Evolutionary conservation across 1,140 invertebrate genomes (phyloP).

Genomic region (Diabrotica undecimpunctata): DNA sequence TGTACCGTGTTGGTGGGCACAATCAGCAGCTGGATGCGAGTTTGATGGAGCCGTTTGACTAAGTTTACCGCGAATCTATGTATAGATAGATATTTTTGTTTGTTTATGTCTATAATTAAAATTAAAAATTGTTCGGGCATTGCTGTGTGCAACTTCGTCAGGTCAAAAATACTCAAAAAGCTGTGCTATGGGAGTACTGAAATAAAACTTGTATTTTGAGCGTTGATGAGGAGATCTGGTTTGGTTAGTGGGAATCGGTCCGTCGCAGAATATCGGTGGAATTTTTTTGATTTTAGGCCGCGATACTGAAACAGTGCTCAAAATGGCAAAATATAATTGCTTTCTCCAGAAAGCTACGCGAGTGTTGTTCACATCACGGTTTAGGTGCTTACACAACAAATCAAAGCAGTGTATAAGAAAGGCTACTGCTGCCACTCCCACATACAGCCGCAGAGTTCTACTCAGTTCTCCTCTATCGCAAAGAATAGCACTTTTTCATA

Average conservation of each 20-base stretch:
- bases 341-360: not conserved
- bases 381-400: not conserved
- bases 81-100: conserved; percentile 48
- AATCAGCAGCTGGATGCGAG: not conserved
- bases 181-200: conserved; percentile 48
- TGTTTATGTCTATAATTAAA: conserved; percentile 50
- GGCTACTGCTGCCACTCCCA: not conserved
- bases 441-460: not conserved
- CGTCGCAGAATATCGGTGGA: conserved; percentile 33
- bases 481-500: too few species aligned
- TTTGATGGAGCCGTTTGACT: conserved; percentile 8
- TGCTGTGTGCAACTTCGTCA: conserved; percentile 45
- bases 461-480: too few species aligned
- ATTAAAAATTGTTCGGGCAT: conserved; percentile 48
- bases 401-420: not conserved
- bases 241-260: conserved; percentile 44
- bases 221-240: conserved; percentile 41
- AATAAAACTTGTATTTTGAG: conserved; percentile 50
- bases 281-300: conserved; percentile 2
- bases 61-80: conserved; percentile 42
- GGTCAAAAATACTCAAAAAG: conserved; percentile 50
- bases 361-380: not conserved
- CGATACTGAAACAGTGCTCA: not conserved
- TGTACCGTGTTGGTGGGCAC: not conserved
- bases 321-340: not conserved